These are phyloP conservation scores for Dryobota labecula DNA, from an alignment of 2,888 invertebrate species.

Conservation along the genomic window DNA sequence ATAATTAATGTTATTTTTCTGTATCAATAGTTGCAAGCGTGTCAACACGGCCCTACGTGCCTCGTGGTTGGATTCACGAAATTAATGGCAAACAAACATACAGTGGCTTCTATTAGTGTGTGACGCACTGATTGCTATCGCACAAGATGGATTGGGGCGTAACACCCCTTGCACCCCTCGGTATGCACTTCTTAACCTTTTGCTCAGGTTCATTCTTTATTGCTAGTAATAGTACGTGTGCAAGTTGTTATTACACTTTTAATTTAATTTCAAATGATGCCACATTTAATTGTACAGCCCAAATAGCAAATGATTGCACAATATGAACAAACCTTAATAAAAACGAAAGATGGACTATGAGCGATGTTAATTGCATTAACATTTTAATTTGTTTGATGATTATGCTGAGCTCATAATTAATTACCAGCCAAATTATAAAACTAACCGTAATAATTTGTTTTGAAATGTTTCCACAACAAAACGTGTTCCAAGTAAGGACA, in stretches of 20 bases:
- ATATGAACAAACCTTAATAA: slow-evolving; percentile 32
- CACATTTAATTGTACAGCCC: slow-evolving; percentile 17
- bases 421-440: slow-evolving; percentile 47
- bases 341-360: slow-evolving; percentile 49
- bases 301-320: slow-evolving; percentile 32
- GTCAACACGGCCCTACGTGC: slow-evolving; percentile 53
- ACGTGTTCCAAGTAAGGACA: slow-evolving; percentile 26
- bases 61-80: slow-evolving; percentile 59
- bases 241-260: background rate
- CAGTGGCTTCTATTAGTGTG: slow-evolving; percentile 71
- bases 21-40: slow-evolving; percentile 49
- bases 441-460: slow-evolving; percentile 46
- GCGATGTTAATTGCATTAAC: slow-evolving; percentile 58
- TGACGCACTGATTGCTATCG: slow-evolving; percentile 74
- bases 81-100: slow-evolving; percentile 75
- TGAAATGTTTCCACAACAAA: slow-evolving; percentile 39
- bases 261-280: slow-evolving; percentile 9
- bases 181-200: slow-evolving; percentile 55
- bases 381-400: slow-evolving; percentile 55
- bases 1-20: slow-evolving; percentile 55
- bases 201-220: slow-evolving; percentile 21
- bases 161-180: slow-evolving; percentile 43
- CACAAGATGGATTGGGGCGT: slow-evolving; percentile 69
- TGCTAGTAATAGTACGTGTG: slow-evolving; percentile 15
- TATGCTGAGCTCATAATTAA: slow-evolving; percentile 42